phyloP scores from a whole-genome alignment of 2,113 vertebrate species.

The Mola mola region DNA sequence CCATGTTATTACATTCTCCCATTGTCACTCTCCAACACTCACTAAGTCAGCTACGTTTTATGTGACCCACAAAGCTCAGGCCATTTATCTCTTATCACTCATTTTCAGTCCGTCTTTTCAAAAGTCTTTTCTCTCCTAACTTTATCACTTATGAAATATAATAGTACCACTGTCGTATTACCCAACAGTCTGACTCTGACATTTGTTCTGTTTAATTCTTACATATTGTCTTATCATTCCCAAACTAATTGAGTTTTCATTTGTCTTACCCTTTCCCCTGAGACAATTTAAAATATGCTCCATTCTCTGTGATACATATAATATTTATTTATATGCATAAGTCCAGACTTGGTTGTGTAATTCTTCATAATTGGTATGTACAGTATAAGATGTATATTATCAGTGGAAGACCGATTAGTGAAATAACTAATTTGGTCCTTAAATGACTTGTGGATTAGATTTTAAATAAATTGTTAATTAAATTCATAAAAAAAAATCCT shows the following conservation, averaged over 20 bases:
- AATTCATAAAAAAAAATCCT: too few species aligned
- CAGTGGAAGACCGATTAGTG: neutral
- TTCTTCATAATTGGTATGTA: neutral
- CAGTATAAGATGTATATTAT: neutral
- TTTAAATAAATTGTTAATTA: too few species aligned
- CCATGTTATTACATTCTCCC: too few species aligned
- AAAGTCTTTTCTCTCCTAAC: neutral
- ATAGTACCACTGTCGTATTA: slow-evolving; percentile 2
- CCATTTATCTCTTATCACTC: neutral
- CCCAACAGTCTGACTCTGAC: neutral
- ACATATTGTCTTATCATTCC: neutral
- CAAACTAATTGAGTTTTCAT: slow-evolving; percentile 22
- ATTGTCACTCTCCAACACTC: too few species aligned
- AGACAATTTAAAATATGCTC: neutral
- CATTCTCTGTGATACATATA: neutral
- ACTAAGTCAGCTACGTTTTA: slow-evolving; percentile 10
- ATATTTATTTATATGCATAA: slow-evolving; percentile 8
- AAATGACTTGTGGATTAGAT: too few species aligned
- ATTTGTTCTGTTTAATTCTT: neutral
- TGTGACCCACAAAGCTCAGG: slow-evolving; percentile 6
- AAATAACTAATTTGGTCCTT: too few species aligned
- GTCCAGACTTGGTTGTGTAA: too few species aligned
- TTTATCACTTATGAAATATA: neutral
- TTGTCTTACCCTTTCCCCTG: neutral
- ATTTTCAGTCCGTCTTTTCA: slow-evolving; percentile 6